Conservation (phyloP, 2,888 invertebrate species). For the Drosophila dives region DNA sequence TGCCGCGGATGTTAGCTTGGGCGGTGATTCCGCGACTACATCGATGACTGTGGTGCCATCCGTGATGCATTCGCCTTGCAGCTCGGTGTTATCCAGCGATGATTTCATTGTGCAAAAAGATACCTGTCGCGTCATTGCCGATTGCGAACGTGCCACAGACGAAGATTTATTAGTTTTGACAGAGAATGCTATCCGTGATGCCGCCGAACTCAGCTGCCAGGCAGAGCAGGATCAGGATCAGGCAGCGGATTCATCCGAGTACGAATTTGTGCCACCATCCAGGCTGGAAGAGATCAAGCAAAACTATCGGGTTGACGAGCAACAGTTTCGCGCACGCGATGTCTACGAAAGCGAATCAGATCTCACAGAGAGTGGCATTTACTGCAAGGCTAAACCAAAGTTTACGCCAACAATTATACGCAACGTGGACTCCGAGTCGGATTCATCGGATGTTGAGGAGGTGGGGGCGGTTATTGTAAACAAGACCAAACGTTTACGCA, state of each 20-base stretch:
- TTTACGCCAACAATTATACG: conserved; percentile 73
- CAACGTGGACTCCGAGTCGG: conserved; percentile 69
- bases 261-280: conserved; percentile 70
- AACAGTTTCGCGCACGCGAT: conserved; percentile 85
- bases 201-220: conserved; percentile 29
- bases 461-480: conserved; percentile 42
- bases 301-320: conserved; percentile 83
- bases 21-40: conserved; percentile 4
- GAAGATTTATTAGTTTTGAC: conserved; percentile 80
- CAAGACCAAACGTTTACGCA: conserved; percentile 81
- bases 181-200: conserved; percentile 62
- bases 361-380: conserved; percentile 83
- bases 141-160: conserved; percentile 74
- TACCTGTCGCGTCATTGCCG: conserved; percentile 73
- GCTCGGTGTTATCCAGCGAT: conserved; percentile 82
- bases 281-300: conserved; percentile 55
- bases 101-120: conserved; percentile 84
- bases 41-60: not conserved
- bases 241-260: conserved; percentile 53
- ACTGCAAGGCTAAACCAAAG: conserved; percentile 72
- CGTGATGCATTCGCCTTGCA: conserved; percentile 73
- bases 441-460: conserved; percentile 56
- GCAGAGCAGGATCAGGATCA: not conserved
- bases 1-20: conserved; percentile 68
- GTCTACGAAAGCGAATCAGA: conserved; percentile 87